Evolutionary conservation across 2,797 vertebrate genomes (phyloP).

Genomic region (Crocidura indochinensis): DNA sequence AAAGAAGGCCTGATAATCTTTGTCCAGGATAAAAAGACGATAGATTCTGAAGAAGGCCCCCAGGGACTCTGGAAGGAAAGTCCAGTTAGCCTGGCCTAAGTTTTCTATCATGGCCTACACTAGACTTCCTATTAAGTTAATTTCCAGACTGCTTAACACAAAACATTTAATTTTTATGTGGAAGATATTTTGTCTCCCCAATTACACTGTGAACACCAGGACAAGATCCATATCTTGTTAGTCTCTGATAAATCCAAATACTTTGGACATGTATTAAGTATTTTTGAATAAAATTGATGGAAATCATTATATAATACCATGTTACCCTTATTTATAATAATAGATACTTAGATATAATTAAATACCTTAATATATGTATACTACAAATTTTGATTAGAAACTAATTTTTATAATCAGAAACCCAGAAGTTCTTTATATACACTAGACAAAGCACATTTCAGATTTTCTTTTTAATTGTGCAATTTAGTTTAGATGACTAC

Average conservation of each 20-base stretch:
- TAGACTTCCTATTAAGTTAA: constrained; percentile 7
- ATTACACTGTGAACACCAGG: constrained; percentile 6
- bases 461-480: constrained; percentile 72
- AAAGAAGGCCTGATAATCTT: constrained; percentile 43
- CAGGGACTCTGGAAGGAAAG: not conserved
- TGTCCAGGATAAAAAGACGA: constrained; percentile 38
- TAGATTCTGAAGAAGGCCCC: not conserved
- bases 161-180: constrained; percentile 51
- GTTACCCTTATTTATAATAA: not conserved
- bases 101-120: not conserved
- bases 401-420: constrained; percentile 27
- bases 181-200: constrained; percentile 29
- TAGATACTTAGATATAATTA: not conserved
- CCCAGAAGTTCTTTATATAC: constrained; percentile 56
- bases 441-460: constrained; percentile 69
- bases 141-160: not conserved
- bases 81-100: not conserved
- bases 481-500: constrained; percentile 56
- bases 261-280: constrained; percentile 59
- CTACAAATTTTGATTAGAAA: constrained; percentile 49
- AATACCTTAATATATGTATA: constrained; percentile 18
- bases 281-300: constrained; percentile 61
- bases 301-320: not conserved
- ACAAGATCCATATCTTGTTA: not conserved
- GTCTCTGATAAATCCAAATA: constrained; percentile 22